A percentile compares a stretch with the other conserved stretches of the same genome.
Conservation (phyloP, 1,140 invertebrate genomes). For the Rhopalosiphum maidis region DNA sequence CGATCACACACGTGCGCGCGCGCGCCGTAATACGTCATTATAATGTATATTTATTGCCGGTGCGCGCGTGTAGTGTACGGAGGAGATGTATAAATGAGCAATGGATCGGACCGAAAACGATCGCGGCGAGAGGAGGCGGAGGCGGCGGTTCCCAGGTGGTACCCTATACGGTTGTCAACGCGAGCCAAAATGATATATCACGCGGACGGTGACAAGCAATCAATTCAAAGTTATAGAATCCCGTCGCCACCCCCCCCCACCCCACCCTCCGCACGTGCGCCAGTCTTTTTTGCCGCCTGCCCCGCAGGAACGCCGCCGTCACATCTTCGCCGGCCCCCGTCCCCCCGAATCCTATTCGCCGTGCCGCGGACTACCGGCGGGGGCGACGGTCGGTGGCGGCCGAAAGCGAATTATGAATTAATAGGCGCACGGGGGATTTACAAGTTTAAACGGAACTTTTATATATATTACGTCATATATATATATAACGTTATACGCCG, state of each 20-base stretch:
- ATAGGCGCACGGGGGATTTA: slow-evolving; percentile 19
- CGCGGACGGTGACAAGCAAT: slow-evolving; percentile 48
- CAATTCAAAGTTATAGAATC: slow-evolving; percentile 47
- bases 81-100: background rate
- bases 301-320: background rate
- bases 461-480: background rate
- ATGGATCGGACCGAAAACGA: background rate
- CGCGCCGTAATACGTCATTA: background rate
- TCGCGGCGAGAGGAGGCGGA: background rate
- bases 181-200: slow-evolving; percentile 38
- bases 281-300: background rate
- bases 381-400: background rate
- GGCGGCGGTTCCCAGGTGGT: slow-evolving; percentile 37
- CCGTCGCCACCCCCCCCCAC: background rate
- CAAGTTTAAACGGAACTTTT: slow-evolving; percentile 41
- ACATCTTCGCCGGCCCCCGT: background rate
- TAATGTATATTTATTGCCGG: background rate
- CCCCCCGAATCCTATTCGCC: background rate
- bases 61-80: background rate
- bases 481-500: background rate
- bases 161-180: slow-evolving; percentile 25
- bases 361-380: background rate
- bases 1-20: background rate
- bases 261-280: too few relatives aligned
- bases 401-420: slow-evolving; percentile 51